Conservation (phyloP, 2,797 vertebrate genomes). For the Argya squamiceps region DNA sequence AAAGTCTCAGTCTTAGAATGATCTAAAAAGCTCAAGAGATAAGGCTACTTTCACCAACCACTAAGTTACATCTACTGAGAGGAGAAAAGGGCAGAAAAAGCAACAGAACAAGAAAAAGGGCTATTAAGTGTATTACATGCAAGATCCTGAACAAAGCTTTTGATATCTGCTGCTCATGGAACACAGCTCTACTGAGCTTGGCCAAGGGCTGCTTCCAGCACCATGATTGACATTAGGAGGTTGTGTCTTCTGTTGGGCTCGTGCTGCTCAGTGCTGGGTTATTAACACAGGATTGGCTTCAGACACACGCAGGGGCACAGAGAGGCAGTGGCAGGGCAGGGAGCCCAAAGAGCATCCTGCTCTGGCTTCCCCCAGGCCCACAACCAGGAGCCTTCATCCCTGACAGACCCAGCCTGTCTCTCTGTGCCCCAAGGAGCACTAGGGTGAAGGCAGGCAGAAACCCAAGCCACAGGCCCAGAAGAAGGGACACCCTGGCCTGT, state of each 20-base stretch:
- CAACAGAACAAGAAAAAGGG: background rate
- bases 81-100: background rate
- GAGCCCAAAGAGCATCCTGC: background rate
- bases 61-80: background rate
- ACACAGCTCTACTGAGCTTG: background rate
- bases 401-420: background rate
- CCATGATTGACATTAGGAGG: background rate
- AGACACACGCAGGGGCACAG: background rate
- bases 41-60: background rate
- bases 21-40: background rate
- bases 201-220: background rate
- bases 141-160: background rate
- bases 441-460: background rate
- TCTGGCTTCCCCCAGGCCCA: background rate
- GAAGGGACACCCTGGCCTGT: background rate
- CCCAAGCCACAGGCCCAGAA: background rate
- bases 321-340: background rate
- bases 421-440: background rate
- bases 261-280: background rate
- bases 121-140: background rate
- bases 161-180: background rate
- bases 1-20: background rate
- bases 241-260: background rate
- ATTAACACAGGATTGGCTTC: background rate
- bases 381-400: background rate